Conservation (phyloP, 2,888 invertebrate species). For the Sphinx pinastri region DNA sequence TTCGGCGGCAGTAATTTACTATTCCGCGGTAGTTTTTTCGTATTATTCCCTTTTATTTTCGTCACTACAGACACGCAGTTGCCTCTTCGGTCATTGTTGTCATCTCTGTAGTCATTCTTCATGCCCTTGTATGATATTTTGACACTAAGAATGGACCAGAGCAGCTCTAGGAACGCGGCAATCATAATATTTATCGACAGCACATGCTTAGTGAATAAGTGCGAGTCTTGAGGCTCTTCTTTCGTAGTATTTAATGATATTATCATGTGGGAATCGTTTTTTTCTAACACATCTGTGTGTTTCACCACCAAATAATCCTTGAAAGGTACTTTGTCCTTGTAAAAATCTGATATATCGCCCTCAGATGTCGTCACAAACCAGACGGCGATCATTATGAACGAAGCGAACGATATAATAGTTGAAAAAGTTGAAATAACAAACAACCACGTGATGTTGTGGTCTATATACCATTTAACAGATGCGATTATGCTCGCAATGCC, state of each 20-base stretch:
- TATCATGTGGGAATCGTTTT: constrained; percentile 70
- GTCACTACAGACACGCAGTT: constrained; percentile 82
- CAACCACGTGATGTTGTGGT: constrained; percentile 86
- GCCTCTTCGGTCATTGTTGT: constrained; percentile 70
- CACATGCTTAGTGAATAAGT: constrained; percentile 72
- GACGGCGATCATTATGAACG: constrained; percentile 70
- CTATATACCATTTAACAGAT: constrained; percentile 87
- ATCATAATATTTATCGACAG: constrained; percentile 85
- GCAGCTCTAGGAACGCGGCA: constrained; percentile 81
- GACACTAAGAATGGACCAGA: constrained; percentile 85
- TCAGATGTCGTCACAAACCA: constrained; percentile 71
- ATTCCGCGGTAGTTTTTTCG: constrained; percentile 66
- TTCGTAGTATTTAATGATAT: constrained; percentile 56
- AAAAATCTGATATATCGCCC: constrained; percentile 66
- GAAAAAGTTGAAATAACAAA: constrained; percentile 84
- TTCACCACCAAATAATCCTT: constrained; percentile 67
- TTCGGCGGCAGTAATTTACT: constrained; percentile 72
- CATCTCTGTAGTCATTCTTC: constrained; percentile 84
- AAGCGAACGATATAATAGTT: constrained; percentile 73
- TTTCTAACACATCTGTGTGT: constrained; percentile 63
- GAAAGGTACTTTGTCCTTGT: constrained; percentile 71
- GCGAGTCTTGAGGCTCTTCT: constrained; percentile 52
- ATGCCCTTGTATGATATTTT: constrained; percentile 86
- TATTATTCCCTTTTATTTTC: constrained; percentile 81
- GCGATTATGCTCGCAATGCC: constrained; percentile 84